phyloP scores from a whole-genome alignment of 2,797 vertebrate species.

The Masticophis lateralis region DNA sequence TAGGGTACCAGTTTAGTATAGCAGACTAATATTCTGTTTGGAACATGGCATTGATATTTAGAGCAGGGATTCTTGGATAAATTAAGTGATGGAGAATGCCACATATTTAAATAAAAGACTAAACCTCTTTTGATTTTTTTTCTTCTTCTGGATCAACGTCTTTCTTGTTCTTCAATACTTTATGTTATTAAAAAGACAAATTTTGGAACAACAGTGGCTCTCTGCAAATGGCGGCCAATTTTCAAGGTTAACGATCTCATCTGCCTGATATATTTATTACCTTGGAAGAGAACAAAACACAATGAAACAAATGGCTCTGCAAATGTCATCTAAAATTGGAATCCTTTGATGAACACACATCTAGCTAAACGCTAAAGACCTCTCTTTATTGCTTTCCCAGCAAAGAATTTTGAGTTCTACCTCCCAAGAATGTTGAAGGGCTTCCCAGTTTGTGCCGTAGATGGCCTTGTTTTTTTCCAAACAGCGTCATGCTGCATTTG shows the following conservation, averaged over 20 bases:
- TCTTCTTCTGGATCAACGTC: neutral
- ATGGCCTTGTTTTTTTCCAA: neutral
- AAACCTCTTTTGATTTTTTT: neutral
- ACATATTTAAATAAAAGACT: neutral
- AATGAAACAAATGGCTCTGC: slow-evolving; percentile 8
- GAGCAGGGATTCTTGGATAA: neutral
- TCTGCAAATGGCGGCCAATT: slow-evolving; percentile 2
- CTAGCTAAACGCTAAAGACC: neutral
- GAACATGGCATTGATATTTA: neutral
- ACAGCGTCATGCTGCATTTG: neutral
- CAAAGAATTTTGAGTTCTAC: neutral
- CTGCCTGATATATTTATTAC: slow-evolving; percentile 25
- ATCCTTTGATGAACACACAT: neutral
- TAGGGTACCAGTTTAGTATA: neutral
- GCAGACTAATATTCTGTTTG: neutral
- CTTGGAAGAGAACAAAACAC: slow-evolving; percentile 22
- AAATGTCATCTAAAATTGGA: neutral
- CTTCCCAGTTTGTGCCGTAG: neutral
- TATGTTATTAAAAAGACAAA: slow-evolving; percentile 13
- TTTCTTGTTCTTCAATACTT: slow-evolving; percentile 3
- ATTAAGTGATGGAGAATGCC: neutral
- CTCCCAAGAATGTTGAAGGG: neutral
- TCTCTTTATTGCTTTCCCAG: neutral
- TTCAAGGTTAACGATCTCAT: slow-evolving; percentile 36
- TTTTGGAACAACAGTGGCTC: neutral